Conservation (phyloP, 2,113 vertebrate genomes). For the Xyrauchen texanus region DNA sequence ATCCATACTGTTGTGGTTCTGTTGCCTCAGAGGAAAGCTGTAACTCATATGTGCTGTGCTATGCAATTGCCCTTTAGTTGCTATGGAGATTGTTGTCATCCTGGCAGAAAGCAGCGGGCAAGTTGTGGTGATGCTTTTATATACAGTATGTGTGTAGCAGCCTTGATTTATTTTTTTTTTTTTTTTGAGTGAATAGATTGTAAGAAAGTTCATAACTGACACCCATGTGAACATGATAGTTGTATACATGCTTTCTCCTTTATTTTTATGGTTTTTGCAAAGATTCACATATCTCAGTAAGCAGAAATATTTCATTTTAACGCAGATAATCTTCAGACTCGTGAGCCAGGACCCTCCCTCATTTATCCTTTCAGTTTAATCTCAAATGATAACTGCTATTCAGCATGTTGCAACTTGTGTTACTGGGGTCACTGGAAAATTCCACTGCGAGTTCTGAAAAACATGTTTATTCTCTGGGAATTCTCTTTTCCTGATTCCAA, state of each 20-base stretch:
- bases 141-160: too few species aligned
- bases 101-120: too few species aligned
- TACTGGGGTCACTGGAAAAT: constrained; percentile 64
- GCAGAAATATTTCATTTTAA: neutral
- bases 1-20: neutral
- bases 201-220: too few species aligned
- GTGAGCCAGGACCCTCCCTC: neutral
- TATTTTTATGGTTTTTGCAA: neutral
- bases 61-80: constrained; percentile 52
- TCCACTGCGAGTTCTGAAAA: constrained; percentile 67
- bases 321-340: neutral
- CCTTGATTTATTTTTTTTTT: too few species aligned
- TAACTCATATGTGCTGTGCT: constrained; percentile 43
- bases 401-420: constrained; percentile 14
- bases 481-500: constrained; percentile 54
- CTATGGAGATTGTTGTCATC: constrained; percentile 41
- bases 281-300: neutral
- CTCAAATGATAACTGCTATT: constrained; percentile 21
- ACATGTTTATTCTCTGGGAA: constrained; percentile 66
- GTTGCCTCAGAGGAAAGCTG: constrained; percentile 35
- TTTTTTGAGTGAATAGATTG: too few species aligned
- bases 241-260: neutral
- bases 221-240: too few species aligned
- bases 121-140: too few species aligned
- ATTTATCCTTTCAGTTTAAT: constrained; percentile 34